Percentiles rank a stretch among this genome's conserved stretches.
These are phyloP conservation scores for Arge pagana DNA, from an alignment of 2,888 invertebrate species.

Conservation along the genomic window DNA sequence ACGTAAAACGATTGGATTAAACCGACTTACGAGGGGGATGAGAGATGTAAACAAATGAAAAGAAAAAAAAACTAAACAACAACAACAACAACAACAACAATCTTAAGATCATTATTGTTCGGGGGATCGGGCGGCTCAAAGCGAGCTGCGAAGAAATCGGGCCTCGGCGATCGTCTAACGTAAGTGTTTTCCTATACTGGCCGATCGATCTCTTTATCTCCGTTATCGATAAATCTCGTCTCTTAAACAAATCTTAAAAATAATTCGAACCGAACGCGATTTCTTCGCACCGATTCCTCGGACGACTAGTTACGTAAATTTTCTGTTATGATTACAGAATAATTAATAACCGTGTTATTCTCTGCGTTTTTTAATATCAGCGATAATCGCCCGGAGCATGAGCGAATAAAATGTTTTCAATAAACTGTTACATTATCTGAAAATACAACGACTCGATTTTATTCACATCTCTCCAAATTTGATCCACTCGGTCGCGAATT, in stretches of 20 bases:
- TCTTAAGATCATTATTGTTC: no score
- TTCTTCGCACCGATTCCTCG: constrained; percentile 42
- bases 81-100: not conserved
- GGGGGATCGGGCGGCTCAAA: no score
- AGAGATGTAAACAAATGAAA: not conserved
- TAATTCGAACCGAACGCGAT: constrained; percentile 32
- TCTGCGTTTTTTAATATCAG: constrained; percentile 57
- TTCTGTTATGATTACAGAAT: constrained; percentile 52
- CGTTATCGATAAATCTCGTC: no score
- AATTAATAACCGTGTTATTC: constrained; percentile 57
- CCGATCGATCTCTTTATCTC: no score
- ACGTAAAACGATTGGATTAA: constrained; percentile 1
- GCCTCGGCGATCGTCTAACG: no score
- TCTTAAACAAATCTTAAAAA: no score
- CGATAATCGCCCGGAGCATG: constrained; percentile 47
- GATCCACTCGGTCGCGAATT: no score
- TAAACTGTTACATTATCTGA: constrained; percentile 57
- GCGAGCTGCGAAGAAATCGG: no score
- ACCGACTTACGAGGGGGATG: not conserved
- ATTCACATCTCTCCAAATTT: no score
- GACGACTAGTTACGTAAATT: constrained; percentile 46
- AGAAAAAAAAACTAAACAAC: constrained; percentile 2
- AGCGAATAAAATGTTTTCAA: constrained; percentile 50
- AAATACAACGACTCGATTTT: no score
- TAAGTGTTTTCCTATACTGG: no score